Base-by-base conservation (phyloP, 1,140 invertebrate species). In the Pseudomyrmex flavicornis region DNA sequence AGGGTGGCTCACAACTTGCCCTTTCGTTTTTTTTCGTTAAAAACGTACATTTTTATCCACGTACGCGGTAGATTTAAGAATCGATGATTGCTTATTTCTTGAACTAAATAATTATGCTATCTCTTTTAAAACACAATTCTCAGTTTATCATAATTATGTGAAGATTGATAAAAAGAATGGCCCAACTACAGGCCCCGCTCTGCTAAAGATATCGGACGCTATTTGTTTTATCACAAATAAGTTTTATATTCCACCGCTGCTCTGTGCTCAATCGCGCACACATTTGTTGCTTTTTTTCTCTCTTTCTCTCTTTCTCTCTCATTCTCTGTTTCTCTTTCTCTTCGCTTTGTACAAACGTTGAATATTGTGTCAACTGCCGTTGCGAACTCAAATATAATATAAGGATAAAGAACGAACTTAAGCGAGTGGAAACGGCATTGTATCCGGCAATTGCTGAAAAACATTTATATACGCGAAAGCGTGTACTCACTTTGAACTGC, bases 401-500 rank as follows among this genome's bases (percentile, higher is more conserved):
- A 35, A 35, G 48, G 22, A 20, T 50, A 68, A 50, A 58, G 22
- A 50, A 48, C 12, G 35, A 35, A 48, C 10, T 77, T 54, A 56
- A 68, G 68, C 54, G 20, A 73, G 13, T 59, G 22, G 10, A 61
- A 61, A 82, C 20, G 52, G 58, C 46, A 66, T 68, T 70, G 63
- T 35, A 65, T 22, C 50, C 22, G n/a, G 48, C 75, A 82, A 61
- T 85, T 73, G 62, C 48, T 61, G 70, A 52, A 75, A 72, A 66
- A 35, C 35, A 35, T 35, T 35, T 63, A 54, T 85, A 54, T 85
- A 44, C 52, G 58, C 58, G 58, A 50, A 54, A 35, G 35, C 35
- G 44, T 58, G 82, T 65, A 90, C 92, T 92, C 90, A 96, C 96
- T 94, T 96, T 96, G 91, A 97, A 97, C 92, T 98, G 97, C 0